Percentiles rank a stretch among this genome's conserved stretches.
phyloP scores from a whole-genome alignment of 2,888 invertebrate species.

The Apotomis capreana region DNA sequence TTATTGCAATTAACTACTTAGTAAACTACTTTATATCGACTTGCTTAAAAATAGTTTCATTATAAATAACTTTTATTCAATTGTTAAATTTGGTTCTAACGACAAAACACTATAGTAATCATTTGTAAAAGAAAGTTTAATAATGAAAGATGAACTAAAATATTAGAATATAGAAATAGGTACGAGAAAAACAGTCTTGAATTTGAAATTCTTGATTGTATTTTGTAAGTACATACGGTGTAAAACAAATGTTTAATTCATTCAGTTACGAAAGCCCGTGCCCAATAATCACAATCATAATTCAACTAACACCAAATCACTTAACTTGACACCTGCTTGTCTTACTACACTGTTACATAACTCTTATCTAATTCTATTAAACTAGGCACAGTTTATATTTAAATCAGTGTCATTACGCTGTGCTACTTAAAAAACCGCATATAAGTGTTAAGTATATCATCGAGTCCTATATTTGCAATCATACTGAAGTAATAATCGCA shows the following conservation, averaged over 20 bases:
- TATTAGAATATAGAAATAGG: too few species aligned
- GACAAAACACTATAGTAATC: too few species aligned
- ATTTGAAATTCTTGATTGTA: too few species aligned
- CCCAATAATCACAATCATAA: not conserved
- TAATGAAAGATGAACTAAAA: too few species aligned
- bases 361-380: conserved; percentile 18
- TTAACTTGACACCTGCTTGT: conserved; percentile 16
- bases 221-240: too few species aligned
- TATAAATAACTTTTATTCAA: too few species aligned
- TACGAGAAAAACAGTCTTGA: too few species aligned
- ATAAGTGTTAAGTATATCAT: conserved; percentile 13
- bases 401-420: not conserved
- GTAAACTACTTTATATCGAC: too few species aligned
- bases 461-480: conserved; percentile 30
- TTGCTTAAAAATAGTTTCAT: too few species aligned
- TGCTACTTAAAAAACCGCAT: conserved; percentile 1
- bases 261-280: not conserved
- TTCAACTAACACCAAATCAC: conserved; percentile 9
- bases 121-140: too few species aligned
- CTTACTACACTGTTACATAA: conserved; percentile 12
- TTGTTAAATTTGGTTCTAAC: too few species aligned
- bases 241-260: not conserved
- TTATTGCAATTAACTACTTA: too few species aligned
- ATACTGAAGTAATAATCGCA: conserved; percentile 70
- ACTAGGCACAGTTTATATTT: not conserved